Base-by-base conservation (phyloP, 2,113 vertebrate genomes). In the Uria aalge region DNA sequence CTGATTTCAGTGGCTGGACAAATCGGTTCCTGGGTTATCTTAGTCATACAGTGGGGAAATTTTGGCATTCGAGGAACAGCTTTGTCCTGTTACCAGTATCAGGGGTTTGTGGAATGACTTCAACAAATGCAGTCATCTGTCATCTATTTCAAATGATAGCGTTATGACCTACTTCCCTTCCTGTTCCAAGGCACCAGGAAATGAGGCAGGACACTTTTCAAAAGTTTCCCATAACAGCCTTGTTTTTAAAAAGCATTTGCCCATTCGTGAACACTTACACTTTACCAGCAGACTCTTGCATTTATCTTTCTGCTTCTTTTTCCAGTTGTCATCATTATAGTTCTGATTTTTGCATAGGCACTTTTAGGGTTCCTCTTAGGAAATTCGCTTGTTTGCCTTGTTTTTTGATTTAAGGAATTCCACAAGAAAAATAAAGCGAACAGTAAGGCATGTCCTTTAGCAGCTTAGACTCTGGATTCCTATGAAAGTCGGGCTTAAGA, bases 141-240 rank as follows among this genome's bases (percentile, higher is more conserved):
- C 91, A 40, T 68, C 45, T 79, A 14, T 56, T 90, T 79, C 66
- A 41, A 83, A 62, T 2, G 12, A 43, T 66, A 74, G n/a, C 11
- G 6, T 23, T 66, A 1, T 41, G 78, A 85, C 53, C 93, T 80
- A 34, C 69, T 96, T 85, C 85, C 90, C 90, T 96, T 97, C 95
- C 96, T 96, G 93, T 94, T 77, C 93, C 85, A 92, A 73, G 47
- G 89, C 83, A 43, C 12, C 52, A 95, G 93, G 94, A 97, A 95
- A 47, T 83, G 88, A 93, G 71, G 88, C 90, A 83, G 93, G 85
- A 95, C 62, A 23, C 59, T 93, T 78, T 29, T 0, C 0, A 75
- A 48, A 93, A 68, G 50, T 90, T 96, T 96, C 92, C 82, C 93
- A 90, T 47, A 74, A 88, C 66, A 73, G 62, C 9, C 30, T 72